Evolutionary conservation across 1,140 invertebrate genomes (phyloP).

Genomic region (Luehdorfia chinensis): DNA sequence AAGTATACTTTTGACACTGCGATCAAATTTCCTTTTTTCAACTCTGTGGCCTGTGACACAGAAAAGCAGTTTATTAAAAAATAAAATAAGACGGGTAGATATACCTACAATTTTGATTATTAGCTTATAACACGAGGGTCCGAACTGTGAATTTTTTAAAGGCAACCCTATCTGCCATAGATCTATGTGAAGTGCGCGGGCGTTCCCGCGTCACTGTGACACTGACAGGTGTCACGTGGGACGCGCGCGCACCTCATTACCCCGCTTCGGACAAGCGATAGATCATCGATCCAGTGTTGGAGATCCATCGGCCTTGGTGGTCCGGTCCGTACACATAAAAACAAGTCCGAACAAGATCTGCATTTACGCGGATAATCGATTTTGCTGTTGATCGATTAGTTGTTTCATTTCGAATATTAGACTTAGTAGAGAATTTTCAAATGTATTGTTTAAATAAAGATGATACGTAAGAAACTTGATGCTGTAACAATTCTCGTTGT

Average conservation of each 20-base stretch:
- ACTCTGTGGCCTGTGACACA: no score
- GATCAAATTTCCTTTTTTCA: no score
- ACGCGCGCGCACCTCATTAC: conserved; percentile 58
- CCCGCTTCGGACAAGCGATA: conserved; percentile 44
- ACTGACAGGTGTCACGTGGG: conserved; percentile 70
- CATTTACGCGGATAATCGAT: conserved; percentile 38
- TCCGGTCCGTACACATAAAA: conserved; percentile 33
- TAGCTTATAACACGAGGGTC: no score
- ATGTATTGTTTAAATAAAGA: no score
- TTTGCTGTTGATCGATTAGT: conserved; percentile 21
- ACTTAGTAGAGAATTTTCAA: no score
- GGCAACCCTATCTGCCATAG: conserved; percentile 24
- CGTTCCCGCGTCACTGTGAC: conserved; percentile 58
- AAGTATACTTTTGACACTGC: no score
- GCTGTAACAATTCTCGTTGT: no score
- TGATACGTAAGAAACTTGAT: no score
- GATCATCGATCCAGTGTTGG: conserved; percentile 63
- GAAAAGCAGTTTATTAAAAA: no score
- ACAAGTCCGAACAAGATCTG: conserved; percentile 39
- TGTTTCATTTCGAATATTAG: not conserved
- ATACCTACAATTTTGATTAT: no score
- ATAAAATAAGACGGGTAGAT: no score
- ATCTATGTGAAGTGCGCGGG: conserved; percentile 42
- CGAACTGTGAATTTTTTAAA: no score
- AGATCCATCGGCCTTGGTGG: conserved; percentile 54